Conservation (phyloP, 2,797 vertebrate genomes). For the Heterohyrax brucei region DNA sequence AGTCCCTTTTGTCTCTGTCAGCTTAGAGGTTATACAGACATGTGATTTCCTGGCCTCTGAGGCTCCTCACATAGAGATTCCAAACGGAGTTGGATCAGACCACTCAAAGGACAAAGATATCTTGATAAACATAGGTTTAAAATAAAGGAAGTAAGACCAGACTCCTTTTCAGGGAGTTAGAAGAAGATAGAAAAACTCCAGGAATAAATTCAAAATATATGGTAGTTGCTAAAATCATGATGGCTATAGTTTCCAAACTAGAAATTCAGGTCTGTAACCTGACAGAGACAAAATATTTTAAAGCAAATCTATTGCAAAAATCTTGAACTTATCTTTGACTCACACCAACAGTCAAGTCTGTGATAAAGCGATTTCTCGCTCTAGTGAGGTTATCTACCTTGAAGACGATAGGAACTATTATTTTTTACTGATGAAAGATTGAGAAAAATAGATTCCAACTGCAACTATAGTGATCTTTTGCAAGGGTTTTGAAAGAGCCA, state of each 20-base stretch:
- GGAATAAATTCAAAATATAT: not conserved
- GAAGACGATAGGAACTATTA: constrained; percentile 7
- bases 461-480: not conserved
- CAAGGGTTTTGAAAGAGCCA: not conserved
- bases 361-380: not conserved
- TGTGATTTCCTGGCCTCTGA: not conserved
- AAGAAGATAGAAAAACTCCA: not conserved
- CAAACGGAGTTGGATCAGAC: not conserved
- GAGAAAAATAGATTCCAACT: not conserved
- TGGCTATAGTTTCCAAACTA: not conserved
- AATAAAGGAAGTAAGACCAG: not conserved
- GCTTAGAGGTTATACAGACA: not conserved
- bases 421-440: not conserved
- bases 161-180: not conserved
- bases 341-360: not conserved
- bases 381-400: not conserved
- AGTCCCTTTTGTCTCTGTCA: not conserved
- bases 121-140: not conserved
- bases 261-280: not conserved
- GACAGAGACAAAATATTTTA: not conserved
- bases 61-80: not conserved
- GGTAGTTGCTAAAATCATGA: not conserved
- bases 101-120: not conserved
- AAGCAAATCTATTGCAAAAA: not conserved
- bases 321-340: constrained; percentile 12